phyloP scores from a whole-genome alignment of 2,888 invertebrate species.

The Punctoribates punctum region DNA sequence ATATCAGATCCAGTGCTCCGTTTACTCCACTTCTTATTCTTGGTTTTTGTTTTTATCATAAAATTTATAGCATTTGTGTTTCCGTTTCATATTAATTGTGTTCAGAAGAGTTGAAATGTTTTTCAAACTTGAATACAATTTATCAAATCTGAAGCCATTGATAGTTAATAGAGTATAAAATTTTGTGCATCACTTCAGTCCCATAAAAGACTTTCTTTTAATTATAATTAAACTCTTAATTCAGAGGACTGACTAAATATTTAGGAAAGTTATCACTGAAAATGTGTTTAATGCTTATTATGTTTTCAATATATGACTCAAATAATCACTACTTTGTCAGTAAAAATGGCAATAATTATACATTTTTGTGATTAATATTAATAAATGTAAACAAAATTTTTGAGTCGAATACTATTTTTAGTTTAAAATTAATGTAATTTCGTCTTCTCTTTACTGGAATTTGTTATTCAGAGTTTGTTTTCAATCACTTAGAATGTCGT shows the following conservation, averaged over 20 bases:
- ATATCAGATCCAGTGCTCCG: background rate
- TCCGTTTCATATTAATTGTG: constrained; percentile 4
- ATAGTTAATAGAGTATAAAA: constrained; percentile 1
- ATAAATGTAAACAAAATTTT: background rate
- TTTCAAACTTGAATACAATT: background rate
- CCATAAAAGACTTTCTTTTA: too few species aligned
- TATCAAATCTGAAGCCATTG: background rate
- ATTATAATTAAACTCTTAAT: too few species aligned
- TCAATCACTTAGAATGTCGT: too few species aligned
- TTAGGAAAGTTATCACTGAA: too few species aligned
- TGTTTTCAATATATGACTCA: background rate
- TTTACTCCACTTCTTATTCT: background rate
- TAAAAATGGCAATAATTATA: background rate
- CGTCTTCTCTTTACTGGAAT: too few species aligned
- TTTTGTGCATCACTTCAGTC: background rate
- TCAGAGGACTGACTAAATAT: too few species aligned
- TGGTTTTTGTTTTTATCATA: background rate
- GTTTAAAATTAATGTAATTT: background rate
- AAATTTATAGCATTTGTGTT: background rate
- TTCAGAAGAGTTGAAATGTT: constrained; percentile 2
- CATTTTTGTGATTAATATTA: background rate
- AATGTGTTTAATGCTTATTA: too few species aligned
- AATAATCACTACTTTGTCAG: background rate
- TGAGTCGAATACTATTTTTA: background rate
- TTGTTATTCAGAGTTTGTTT: too few species aligned